Evolutionary conservation across 2,888 invertebrate species (phyloP).

Genomic region (Clostera curtula): DNA sequence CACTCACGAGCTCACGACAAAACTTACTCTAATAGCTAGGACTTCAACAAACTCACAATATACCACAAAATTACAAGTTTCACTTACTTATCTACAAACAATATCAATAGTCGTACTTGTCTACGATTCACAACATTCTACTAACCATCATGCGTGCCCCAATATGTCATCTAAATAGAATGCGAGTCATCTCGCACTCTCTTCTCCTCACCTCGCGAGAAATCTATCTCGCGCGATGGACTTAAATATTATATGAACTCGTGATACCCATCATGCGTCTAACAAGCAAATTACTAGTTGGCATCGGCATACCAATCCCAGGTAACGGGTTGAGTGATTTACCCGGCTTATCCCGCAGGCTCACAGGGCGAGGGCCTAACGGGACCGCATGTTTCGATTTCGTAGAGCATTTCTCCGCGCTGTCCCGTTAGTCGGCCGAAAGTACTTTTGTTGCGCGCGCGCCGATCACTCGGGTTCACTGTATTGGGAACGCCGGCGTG

Average conservation of each 20-base stretch:
- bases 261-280: neutral
- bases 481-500: constrained; percentile 56
- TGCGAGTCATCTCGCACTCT: too few relatives aligned
- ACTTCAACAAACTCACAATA: too few relatives aligned
- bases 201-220: too few relatives aligned
- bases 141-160: too few relatives aligned
- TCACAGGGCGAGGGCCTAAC: constrained; percentile 66
- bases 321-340: constrained; percentile 46
- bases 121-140: too few relatives aligned
- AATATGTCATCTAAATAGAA: too few relatives aligned
- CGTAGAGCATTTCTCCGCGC: constrained; percentile 73
- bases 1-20: too few relatives aligned
- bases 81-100: too few relatives aligned
- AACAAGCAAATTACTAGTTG: neutral
- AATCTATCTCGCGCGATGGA: too few relatives aligned
- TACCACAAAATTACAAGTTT: too few relatives aligned
- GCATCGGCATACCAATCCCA: constrained; percentile 17
- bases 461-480: constrained; percentile 61
- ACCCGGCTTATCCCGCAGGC: constrained; percentile 58
- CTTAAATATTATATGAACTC: neutral
- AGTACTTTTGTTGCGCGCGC: constrained; percentile 66
- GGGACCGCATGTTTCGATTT: constrained; percentile 74
- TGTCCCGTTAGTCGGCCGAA: constrained; percentile 72
- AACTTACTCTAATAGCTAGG: too few relatives aligned
- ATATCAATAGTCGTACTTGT: too few relatives aligned